A percentile compares a stretch with the other conserved stretches of the same genome.
Evolutionary conservation across 2,113 vertebrate species (phyloP).

Genomic region (Pipa parva): DNA sequence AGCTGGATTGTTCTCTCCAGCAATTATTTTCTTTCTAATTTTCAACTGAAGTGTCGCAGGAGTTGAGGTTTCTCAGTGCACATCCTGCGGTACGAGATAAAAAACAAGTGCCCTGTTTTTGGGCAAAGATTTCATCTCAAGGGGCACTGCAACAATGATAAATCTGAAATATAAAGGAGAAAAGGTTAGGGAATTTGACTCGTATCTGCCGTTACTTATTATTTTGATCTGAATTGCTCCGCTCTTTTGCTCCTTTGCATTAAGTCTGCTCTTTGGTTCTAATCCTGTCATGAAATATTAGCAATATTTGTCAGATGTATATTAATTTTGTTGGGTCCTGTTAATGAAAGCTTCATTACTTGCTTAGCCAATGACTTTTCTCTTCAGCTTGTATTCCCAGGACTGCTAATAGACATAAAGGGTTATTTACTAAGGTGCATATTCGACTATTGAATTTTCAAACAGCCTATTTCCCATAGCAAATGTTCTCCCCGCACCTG

Average conservation of each 20-base stretch:
- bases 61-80: conserved; percentile 60
- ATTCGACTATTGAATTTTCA: no score
- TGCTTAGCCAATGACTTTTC: not conserved
- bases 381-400: no score
- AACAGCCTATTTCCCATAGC: no score
- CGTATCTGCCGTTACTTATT: conserved; percentile 21
- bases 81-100: conserved; percentile 66
- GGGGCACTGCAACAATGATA: conserved; percentile 48
- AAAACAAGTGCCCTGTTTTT: conserved; percentile 59
- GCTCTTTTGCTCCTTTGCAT: not conserved
- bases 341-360: not conserved
- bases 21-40: conserved; percentile 63
- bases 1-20: conserved; percentile 61
- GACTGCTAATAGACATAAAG: no score
- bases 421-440: no score
- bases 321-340: no score
- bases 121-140: conserved; percentile 21
- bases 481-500: no score
- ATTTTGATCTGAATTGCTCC: not conserved
- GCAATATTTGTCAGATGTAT: no score
- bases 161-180: conserved; percentile 48
- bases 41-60: conserved; percentile 59
- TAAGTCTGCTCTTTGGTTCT: conserved; percentile 14
- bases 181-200: conserved; percentile 25
- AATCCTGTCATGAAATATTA: no score